Evolutionary conservation across 2,797 vertebrate genomes (phyloP), one percentile per base, ranked within the genome.

Genomic region (Argentina silus): DNA sequence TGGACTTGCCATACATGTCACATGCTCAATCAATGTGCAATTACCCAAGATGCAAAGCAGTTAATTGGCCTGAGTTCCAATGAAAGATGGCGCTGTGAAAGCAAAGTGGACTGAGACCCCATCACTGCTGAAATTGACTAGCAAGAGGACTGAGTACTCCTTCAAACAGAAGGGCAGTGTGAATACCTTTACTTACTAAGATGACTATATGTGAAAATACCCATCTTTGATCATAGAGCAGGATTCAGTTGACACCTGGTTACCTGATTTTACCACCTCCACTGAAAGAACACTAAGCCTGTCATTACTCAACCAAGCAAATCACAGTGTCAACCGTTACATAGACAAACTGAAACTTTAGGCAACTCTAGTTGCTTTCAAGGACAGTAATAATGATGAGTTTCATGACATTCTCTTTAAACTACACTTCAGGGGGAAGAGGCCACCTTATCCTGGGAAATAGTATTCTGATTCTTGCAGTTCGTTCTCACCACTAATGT

Each of bases 301-400:
- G 57, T 50, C 59, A 60, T 72, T 48, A 56, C 71, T 15, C 48
- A 45, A 48, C 19, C 70, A 63, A 72, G 50, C 48, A 63, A 77
- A 23, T 55, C 44, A 57, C 47, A 47, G 53, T 56, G 43, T 72
- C 50, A 64, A 48, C 12, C 12, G 56, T 55, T 56, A 27, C 27
- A 68, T 59, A 57, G 59, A 69, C 6, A 43, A 56, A 45, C 60
- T 11, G 65, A 45, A n/a, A 36, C 51, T 70, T 53, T 36, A 47
- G 43, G 10, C 11, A 21, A 8, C 27, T 51, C 42, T 19, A 23
- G 11, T 17, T 45, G 21, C 17, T 51, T 64, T 15, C 21, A 66
- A 14, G n/a, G 50, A 14, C 44, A 70, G 10, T 5, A 42, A 7
- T 27, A 42, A 59, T 15, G 14, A 14, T 0, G 3, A 55, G 27